A percentile compares a stretch with the other conserved stretches of the same genome.
These are phyloP conservation scores for Acronicta alni DNA, from an alignment of 2,888 invertebrate species.

Conservation along the genomic window DNA sequence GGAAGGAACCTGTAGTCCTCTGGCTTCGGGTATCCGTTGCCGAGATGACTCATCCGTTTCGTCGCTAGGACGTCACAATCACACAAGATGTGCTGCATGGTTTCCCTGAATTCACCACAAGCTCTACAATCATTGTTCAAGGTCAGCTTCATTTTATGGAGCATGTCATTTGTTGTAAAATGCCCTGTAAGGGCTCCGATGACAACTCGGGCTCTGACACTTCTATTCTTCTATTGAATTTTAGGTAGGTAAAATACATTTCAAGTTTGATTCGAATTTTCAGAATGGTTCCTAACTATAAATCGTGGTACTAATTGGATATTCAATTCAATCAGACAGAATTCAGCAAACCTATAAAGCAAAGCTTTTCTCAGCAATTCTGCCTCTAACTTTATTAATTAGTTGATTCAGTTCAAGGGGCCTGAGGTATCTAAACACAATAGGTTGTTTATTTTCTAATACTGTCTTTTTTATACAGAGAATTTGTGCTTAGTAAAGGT, in stretches of 20 bases:
- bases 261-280: neutral
- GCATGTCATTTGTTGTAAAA: too few relatives aligned
- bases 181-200: too few relatives aligned
- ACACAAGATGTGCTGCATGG: too few relatives aligned
- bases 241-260: neutral
- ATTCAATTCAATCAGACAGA: slow-evolving; percentile 2
- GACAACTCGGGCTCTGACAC: too few relatives aligned
- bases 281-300: neutral
- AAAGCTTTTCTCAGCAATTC: neutral
- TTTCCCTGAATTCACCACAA: too few relatives aligned
- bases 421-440: neutral
- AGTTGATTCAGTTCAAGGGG: slow-evolving; percentile 8
- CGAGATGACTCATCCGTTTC: too few relatives aligned
- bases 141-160: too few relatives aligned
- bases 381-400: slow-evolving; percentile 13
- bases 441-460: slow-evolving; percentile 2
- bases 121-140: too few relatives aligned
- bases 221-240: too few relatives aligned
- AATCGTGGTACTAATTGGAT: slow-evolving; percentile 7
- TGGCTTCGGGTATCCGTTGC: too few relatives aligned
- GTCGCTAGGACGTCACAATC: too few relatives aligned
- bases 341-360: slow-evolving; percentile 1
- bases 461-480: neutral
- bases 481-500: neutral
- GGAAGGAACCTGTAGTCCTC: too few relatives aligned